A percentile compares a stretch with the other conserved stretches of the same genome.
Evolutionary conservation across 2,113 vertebrate genomes (phyloP).

Genomic region (Periophthalmodon schlosseri): DNA sequence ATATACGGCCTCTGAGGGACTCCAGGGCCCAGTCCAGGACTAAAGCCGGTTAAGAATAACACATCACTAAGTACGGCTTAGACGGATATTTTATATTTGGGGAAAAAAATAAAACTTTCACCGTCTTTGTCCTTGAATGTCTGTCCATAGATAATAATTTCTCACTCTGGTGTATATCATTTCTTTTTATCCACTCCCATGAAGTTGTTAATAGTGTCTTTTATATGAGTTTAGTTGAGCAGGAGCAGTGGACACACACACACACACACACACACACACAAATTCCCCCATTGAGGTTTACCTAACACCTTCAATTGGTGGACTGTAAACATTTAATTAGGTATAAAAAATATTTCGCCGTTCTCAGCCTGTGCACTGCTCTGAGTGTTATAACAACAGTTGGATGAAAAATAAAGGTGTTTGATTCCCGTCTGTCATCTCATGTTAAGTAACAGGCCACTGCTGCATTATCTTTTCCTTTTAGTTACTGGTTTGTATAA

Average conservation of each 20-base stretch:
- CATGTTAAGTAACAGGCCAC: no score
- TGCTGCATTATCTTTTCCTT: neutral
- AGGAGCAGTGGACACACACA: conserved; percentile 12
- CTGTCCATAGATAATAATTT: conserved; percentile 58
- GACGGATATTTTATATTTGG: conserved; percentile 74
- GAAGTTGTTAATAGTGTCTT: conserved; percentile 57
- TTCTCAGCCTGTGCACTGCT: neutral
- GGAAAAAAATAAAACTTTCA: conserved; percentile 34
- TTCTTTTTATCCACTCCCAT: conserved; percentile 57
- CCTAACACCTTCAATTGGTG: conserved; percentile 33
- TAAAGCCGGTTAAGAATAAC: conserved; percentile 77
- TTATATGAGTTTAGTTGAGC: conserved; percentile 67
- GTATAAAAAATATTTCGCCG: neutral
- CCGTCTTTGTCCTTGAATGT: conserved; percentile 44
- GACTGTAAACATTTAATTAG: neutral
- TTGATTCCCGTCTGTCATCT: no score
- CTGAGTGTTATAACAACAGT: neutral
- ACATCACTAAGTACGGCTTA: conserved; percentile 76
- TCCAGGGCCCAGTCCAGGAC: conserved; percentile 67
- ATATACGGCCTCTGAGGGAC: conserved; percentile 77
- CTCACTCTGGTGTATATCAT: conserved; percentile 62
- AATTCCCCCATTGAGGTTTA: conserved; percentile 53
- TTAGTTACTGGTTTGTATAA: neutral
- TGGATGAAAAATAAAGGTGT: no score
- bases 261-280: conserved; percentile 13